phyloP scores from a whole-genome alignment of 1,140 invertebrate genomes.

The Parapsyche elsis region DNA sequence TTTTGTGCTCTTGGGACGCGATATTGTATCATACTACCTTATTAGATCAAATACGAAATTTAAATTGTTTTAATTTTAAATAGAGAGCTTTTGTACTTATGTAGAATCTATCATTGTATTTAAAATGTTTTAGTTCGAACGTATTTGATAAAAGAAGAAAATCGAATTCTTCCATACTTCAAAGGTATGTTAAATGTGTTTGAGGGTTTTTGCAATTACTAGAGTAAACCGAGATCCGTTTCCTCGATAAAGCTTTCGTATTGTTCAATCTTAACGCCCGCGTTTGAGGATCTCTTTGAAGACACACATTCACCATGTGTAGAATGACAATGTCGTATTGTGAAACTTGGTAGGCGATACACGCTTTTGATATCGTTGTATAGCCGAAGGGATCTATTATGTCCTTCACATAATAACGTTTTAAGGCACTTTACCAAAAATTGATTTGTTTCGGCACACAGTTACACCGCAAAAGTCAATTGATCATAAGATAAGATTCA shows the following conservation, averaged over 20 bases:
- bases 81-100: no score
- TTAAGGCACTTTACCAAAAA: conserved; percentile 6
- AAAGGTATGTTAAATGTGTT: not conserved
- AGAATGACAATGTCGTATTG: conserved; percentile 38
- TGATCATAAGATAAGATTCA: not conserved
- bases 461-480: conserved; percentile 2
- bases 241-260: conserved; percentile 9
- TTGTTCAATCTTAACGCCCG: conserved; percentile 9
- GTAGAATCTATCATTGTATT: no score
- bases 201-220: conserved; percentile 27
- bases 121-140: no score
- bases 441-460: conserved; percentile 21
- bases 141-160: not conserved
- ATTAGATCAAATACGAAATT: no score
- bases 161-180: not conserved
- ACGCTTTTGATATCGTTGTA: conserved; percentile 30
- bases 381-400: conserved; percentile 24
- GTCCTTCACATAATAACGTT: conserved; percentile 8
- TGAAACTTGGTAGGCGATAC: conserved; percentile 31
- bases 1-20: no score
- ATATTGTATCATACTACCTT: no score
- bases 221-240: conserved; percentile 16
- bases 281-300: not conserved
- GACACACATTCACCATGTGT: not conserved
- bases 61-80: no score